These are phyloP conservation scores for Aromia moschata DNA, from an alignment of 2,888 invertebrate genomes.

Conservation along the genomic window DNA sequence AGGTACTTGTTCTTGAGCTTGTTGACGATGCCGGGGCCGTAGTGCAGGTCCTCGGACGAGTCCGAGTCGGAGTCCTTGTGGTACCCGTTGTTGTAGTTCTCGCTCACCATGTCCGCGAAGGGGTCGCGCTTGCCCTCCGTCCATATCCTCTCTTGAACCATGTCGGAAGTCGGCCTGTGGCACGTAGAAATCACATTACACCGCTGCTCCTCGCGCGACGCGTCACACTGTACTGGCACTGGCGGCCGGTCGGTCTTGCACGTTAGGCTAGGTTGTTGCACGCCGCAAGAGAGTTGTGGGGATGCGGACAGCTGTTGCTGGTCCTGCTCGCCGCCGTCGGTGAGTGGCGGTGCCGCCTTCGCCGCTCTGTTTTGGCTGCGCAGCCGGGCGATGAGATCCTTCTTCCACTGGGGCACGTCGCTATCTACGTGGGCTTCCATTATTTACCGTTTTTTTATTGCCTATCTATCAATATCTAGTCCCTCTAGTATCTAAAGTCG, in stretches of 20 bases:
- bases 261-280: conserved; percentile 54
- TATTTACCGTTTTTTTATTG: no score
- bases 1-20: conserved; percentile 87
- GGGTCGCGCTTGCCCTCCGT: conserved; percentile 46
- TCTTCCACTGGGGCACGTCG: conserved; percentile 81
- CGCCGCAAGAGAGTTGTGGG: conserved; percentile 44
- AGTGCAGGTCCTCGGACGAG: conserved; percentile 81
- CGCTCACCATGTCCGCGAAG: conserved; percentile 40
- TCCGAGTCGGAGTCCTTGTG: conserved; percentile 64
- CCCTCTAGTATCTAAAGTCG: conserved; percentile 7
- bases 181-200: conserved; percentile 36
- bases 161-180: conserved; percentile 54
- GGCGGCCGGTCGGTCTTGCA: conserved; percentile 45
- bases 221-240: conserved; percentile 40
- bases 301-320: conserved; percentile 32
- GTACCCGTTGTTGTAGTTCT: conserved; percentile 49
- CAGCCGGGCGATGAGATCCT: conserved; percentile 81
- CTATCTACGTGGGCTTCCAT: conserved; percentile 31
- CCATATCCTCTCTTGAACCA: conserved; percentile 65
- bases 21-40: conserved; percentile 92
- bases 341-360: conserved; percentile 33
- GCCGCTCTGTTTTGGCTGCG: conserved; percentile 64
- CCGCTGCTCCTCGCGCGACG: conserved; percentile 28
- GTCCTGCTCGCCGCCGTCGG: conserved; percentile 39
- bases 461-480: no score